A percentile compares a stretch with the other conserved stretches of the same genome.
Evolutionary conservation across 2,113 vertebrate genomes (phyloP).

Genomic region (Urocitellus parryii): DNA sequence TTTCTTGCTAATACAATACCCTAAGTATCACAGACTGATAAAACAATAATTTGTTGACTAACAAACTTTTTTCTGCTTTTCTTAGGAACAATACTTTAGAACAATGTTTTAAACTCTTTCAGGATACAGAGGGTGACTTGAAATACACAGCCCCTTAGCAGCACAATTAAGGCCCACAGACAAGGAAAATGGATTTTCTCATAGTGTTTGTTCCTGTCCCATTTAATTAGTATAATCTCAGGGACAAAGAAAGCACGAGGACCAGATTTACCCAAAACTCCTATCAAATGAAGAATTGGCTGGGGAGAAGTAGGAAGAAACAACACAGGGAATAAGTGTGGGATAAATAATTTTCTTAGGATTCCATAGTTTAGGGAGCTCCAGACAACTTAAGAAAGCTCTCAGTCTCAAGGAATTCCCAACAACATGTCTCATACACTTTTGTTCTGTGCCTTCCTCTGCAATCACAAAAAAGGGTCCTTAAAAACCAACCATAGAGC

Average conservation of each 20-base stretch:
- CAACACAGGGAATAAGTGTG: not conserved
- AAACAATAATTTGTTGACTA: not conserved
- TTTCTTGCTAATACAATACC: slow-evolving; percentile 16
- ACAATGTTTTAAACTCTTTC: slow-evolving; percentile 19
- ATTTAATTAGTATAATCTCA: not conserved
- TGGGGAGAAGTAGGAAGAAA: not conserved
- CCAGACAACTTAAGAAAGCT: not conserved
- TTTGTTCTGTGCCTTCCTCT: not conserved
- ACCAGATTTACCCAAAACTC: not conserved
- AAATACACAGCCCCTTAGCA: not conserved
- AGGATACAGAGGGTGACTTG: not conserved
- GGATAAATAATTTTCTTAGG: slow-evolving; percentile 11
- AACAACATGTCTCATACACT: not conserved
- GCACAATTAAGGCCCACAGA: not conserved
- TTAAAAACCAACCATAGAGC: slow-evolving; percentile 28
- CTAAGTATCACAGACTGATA: not conserved
- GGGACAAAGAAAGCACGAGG: not conserved
- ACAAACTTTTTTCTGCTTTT: slow-evolving; percentile 33
- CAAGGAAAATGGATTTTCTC: slow-evolving; percentile 38
- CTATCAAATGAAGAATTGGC: not conserved
- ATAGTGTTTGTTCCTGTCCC: not conserved
- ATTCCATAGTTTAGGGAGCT: not conserved
- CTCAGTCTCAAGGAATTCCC: not conserved
- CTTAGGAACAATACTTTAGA: slow-evolving; percentile 28
- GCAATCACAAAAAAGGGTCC: not conserved